These are phyloP conservation scores for Leptinotarsa undecemlineata DNA, from an alignment of 1,140 invertebrate species.

Conservation along the genomic window DNA sequence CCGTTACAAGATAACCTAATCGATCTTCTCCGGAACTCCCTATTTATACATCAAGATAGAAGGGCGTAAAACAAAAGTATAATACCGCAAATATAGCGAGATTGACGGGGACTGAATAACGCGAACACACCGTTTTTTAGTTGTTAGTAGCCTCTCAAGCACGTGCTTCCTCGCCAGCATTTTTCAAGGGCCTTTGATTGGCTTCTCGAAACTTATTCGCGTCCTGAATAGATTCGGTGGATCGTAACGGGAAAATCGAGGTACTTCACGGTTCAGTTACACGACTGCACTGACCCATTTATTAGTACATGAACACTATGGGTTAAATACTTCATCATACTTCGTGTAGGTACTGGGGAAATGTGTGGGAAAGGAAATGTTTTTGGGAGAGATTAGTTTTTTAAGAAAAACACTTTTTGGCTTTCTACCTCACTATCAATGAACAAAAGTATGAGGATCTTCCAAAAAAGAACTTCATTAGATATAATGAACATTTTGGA, in stretches of 20 bases:
- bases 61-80: constrained; percentile 10
- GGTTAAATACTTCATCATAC: too few species aligned
- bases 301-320: too few species aligned
- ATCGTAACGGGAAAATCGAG: not conserved
- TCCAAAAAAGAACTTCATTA: too few species aligned
- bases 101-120: constrained; percentile 16
- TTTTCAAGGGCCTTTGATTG: not conserved
- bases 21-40: not conserved
- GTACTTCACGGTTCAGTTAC: too few species aligned
- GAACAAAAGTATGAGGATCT: too few species aligned
- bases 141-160: constrained; percentile 15
- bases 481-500: too few species aligned
- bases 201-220: not conserved
- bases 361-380: too few species aligned
- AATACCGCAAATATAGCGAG: constrained; percentile 7
- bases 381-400: too few species aligned
- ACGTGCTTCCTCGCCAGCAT: constrained; percentile 5
- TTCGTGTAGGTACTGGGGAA: too few species aligned
- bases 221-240: not conserved
- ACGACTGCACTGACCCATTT: too few species aligned
- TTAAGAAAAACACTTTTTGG: too few species aligned
- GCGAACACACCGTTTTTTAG: constrained; percentile 17
- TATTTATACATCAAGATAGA: not conserved
- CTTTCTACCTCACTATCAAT: too few species aligned
- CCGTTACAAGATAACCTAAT: not conserved